Percentiles rank a stretch among this genome's conserved stretches.
phyloP scores from a whole-genome alignment of 1,140 invertebrate genomes.

The Sycophila sp. region DNA sequence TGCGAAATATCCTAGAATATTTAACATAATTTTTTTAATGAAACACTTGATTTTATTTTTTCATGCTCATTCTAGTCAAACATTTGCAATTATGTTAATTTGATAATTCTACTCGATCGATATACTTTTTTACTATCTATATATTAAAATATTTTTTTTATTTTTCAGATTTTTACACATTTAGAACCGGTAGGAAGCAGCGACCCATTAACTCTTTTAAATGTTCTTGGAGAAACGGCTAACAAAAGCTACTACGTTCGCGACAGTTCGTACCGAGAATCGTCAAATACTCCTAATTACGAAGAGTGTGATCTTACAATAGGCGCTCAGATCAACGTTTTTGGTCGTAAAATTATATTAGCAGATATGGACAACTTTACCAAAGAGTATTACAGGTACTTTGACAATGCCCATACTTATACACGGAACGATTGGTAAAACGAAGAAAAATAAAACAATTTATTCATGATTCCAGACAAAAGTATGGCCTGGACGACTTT shows the following conservation, averaged over 20 bases:
- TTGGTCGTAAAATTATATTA: slow-evolving; percentile 81
- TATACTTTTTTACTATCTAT: no score
- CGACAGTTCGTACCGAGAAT: slow-evolving; percentile 68
- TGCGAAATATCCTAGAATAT: no score
- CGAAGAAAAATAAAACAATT: no score
- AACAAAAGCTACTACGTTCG: slow-evolving; percentile 71
- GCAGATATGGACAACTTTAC: slow-evolving; percentile 89
- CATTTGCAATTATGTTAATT: not conserved
- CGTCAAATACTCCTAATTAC: slow-evolving; percentile 70
- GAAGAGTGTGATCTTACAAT: slow-evolving; percentile 81
- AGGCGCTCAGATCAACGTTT: slow-evolving; percentile 82
- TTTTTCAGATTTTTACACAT: slow-evolving; percentile 56
- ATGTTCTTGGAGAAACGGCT: slow-evolving; percentile 73
- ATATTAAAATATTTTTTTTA: not conserved
- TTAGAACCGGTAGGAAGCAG: slow-evolving; percentile 71
- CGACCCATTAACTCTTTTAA: slow-evolving; percentile 73
- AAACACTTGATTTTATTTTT: no score
- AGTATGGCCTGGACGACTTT: slow-evolving; percentile 70
- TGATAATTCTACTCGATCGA: no score
- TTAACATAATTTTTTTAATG: no score
- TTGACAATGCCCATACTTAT: not conserved
- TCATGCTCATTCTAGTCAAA: not conserved
- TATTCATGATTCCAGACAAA: slow-evolving; percentile 44
- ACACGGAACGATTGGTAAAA: no score
- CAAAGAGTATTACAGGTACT: slow-evolving; percentile 84